Conservation (phyloP, 2,113 vertebrate species). For the Tetrao urogallus region DNA sequence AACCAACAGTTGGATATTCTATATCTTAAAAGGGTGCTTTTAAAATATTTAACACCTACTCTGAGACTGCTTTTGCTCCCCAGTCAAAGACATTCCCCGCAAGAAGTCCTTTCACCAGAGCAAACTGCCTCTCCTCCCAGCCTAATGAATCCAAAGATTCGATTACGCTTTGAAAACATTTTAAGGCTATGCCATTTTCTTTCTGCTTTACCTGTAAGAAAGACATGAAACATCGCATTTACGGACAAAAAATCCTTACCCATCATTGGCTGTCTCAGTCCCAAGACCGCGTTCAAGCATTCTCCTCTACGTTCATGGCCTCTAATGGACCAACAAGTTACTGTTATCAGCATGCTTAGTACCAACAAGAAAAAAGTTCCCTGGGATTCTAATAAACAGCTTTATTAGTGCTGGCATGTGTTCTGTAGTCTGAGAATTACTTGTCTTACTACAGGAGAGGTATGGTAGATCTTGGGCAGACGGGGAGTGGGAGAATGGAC, state of each 20-base stretch:
- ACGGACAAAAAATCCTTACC: background rate
- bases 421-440: background rate
- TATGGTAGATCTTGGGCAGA: background rate
- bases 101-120: slow-evolving; percentile 92
- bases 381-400: slow-evolving; percentile 7
- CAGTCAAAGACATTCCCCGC: slow-evolving; percentile 99
- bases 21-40: background rate
- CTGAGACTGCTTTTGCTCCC: slow-evolving; percentile 97
- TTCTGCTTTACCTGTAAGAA: slow-evolving; percentile 90
- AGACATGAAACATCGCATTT: background rate
- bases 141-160: slow-evolving; percentile 86
- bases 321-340: slow-evolving; percentile 48
- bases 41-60: slow-evolving; percentile 83
- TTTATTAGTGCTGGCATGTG: background rate
- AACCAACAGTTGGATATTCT: background rate
- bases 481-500: accelerated
- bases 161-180: slow-evolving; percentile 88
- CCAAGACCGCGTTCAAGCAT: background rate
- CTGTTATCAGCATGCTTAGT: background rate
- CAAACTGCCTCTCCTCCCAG: slow-evolving; percentile 96
- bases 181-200: slow-evolving; percentile 92
- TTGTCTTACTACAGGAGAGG: background rate
- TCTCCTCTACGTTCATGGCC: slow-evolving; percentile 10
- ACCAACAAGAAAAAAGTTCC: background rate
- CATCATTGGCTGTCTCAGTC: background rate